These are phyloP conservation scores for Trichoplax adhaerens DNA, from an alignment of 37 sponge, comb jelly and placozoan genomes.

Conservation along the genomic window DNA sequence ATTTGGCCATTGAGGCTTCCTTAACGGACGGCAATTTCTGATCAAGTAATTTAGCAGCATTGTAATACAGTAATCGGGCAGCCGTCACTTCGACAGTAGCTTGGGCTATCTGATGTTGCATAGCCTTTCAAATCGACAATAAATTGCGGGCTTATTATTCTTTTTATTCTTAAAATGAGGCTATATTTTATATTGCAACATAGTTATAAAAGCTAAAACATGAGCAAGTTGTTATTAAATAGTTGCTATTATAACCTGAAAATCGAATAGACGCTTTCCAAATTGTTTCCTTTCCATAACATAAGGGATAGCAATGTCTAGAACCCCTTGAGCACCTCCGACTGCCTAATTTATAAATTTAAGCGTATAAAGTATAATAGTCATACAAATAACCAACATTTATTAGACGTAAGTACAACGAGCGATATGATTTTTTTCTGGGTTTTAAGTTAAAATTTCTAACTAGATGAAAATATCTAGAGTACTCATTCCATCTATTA, in stretches of 20 bases:
- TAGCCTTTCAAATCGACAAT: slow-evolving; percentile 20
- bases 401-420: too few relatives aligned
- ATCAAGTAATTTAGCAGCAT: slow-evolving; percentile 75
- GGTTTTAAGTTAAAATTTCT: too few relatives aligned
- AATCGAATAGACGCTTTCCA: slow-evolving; percentile 36
- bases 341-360: too few relatives aligned
- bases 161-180: background rate
- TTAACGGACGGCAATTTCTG: slow-evolving; percentile 48
- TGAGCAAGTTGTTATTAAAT: too few relatives aligned
- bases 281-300: slow-evolving; percentile 57
- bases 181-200: background rate
- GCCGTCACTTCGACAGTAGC: slow-evolving; percentile 76
- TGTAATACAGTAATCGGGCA: slow-evolving; percentile 60
- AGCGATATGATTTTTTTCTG: too few relatives aligned
- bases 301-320: slow-evolving; percentile 42
- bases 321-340: slow-evolving; percentile 37
- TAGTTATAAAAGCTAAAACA: background rate
- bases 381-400: too few relatives aligned
- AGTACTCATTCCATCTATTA: background rate
- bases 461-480: too few relatives aligned
- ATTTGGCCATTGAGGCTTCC: slow-evolving; percentile 96
- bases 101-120: slow-evolving; percentile 67
- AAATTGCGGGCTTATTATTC: background rate
- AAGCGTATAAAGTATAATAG: too few relatives aligned
- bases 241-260: slow-evolving; percentile 24